Conservation (phyloP, 2,888 invertebrate genomes). For the Drosophila pegasa region DNA sequence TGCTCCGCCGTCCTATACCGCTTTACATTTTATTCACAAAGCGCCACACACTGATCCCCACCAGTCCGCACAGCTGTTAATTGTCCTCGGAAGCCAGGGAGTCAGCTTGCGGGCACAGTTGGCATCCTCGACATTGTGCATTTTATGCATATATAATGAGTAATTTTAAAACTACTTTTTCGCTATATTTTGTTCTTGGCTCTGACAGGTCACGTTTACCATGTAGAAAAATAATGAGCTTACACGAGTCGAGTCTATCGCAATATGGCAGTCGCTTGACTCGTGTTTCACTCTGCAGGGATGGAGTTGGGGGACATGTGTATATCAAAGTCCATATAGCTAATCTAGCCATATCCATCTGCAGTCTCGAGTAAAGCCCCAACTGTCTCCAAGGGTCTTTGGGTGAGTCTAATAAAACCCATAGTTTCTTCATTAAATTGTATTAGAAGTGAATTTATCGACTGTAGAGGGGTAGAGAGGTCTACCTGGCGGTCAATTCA, state of each 20-base stretch:
- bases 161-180: constrained; percentile 74
- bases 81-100: constrained; percentile 51
- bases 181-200: constrained; percentile 61
- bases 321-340: not conserved
- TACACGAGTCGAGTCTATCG: not conserved
- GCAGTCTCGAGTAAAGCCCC: not conserved
- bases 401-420: not conserved
- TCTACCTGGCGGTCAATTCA: too few relatives aligned
- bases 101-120: constrained; percentile 35
- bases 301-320: too few relatives aligned
- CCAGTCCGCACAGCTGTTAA: constrained; percentile 38
- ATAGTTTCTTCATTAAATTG: not conserved
- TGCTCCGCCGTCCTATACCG: constrained; percentile 10
- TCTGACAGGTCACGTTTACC: constrained; percentile 51
- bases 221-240: constrained; percentile 60
- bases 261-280: not conserved
- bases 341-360: not conserved
- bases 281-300: not conserved
- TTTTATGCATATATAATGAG: constrained; percentile 83
- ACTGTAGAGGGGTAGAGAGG: too few relatives aligned
- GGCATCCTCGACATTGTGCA: constrained; percentile 32
- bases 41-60: constrained; percentile 16
- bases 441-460: too few relatives aligned
- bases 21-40: constrained; percentile 39
- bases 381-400: not conserved